A percentile compares a stretch with the other conserved stretches of the same genome.
Conservation (phyloP, 2,113 vertebrate species). For the Rhinoderma darwinii region DNA sequence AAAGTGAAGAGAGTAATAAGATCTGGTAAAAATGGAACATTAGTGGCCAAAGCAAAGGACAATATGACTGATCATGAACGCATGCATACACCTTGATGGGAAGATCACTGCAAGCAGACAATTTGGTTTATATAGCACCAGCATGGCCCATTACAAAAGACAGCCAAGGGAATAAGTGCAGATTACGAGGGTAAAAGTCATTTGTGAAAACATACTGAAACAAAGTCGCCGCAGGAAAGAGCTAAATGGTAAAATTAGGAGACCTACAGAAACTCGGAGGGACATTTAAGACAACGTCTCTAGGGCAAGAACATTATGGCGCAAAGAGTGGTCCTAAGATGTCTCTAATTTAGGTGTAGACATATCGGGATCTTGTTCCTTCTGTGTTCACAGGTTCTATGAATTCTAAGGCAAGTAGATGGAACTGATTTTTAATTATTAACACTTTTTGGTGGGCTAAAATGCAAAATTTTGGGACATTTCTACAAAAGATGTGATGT, state of each 20-base stretch:
- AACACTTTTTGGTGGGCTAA: too few species aligned
- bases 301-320: not conserved
- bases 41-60: not conserved
- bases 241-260: constrained; percentile 40
- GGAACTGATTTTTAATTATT: too few species aligned
- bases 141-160: constrained; percentile 1
- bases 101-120: not conserved
- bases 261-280: not conserved
- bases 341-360: not conserved
- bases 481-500: too few species aligned
- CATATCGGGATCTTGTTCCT: not conserved
- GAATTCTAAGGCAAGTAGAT: too few species aligned
- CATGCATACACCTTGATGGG: too few species aligned
- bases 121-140: constrained; percentile 12
- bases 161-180: constrained; percentile 27
- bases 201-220: not conserved
- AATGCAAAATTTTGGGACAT: too few species aligned
- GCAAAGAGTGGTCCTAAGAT: not conserved
- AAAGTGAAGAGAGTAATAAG: not conserved
- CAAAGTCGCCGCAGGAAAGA: not conserved
- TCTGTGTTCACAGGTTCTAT: not conserved
- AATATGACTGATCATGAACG: not conserved
- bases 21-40: not conserved
- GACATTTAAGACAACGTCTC: not conserved
- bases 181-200: constrained; percentile 15